Evolutionary conservation across 2,888 invertebrate genomes (phyloP).

Genomic region (Alentia gelatinosa): DNA sequence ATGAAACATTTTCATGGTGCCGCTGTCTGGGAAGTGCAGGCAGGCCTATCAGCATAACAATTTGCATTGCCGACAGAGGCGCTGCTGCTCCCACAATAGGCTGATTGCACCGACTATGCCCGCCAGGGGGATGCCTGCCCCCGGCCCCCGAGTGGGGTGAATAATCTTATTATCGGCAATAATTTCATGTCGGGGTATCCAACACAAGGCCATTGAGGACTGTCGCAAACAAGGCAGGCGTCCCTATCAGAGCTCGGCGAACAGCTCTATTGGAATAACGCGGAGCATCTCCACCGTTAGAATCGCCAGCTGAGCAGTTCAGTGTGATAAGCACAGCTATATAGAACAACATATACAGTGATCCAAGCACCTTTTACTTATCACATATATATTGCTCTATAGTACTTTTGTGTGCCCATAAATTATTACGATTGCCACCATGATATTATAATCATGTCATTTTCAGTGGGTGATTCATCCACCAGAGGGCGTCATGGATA

Average conservation of each 20-base stretch:
- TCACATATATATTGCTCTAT: too few relatives aligned
- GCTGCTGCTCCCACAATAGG: slow-evolving; percentile 9
- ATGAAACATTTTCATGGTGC: slow-evolving; percentile 43
- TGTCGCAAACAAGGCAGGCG: not conserved
- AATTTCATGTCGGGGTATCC: slow-evolving; percentile 39
- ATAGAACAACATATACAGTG: too few relatives aligned
- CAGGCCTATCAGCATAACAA: slow-evolving; percentile 41
- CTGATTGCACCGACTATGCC: slow-evolving; percentile 24
- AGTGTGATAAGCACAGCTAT: too few relatives aligned
- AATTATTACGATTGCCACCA: too few relatives aligned
- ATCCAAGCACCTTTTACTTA: too few relatives aligned
- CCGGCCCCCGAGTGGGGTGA: not conserved
- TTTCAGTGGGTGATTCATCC: too few relatives aligned
- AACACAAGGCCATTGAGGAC: slow-evolving; percentile 31
- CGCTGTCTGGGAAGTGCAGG: not conserved
- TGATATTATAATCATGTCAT: too few relatives aligned
- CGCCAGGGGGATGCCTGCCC: not conserved
- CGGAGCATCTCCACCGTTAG: not conserved
- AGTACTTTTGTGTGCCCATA: too few relatives aligned
- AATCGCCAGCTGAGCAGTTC: too few relatives aligned
- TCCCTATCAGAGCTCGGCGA: not conserved
- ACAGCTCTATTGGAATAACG: not conserved
- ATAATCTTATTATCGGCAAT: slow-evolving; percentile 48
- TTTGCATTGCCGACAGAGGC: slow-evolving; percentile 22
- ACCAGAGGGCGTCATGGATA: too few relatives aligned